Evolutionary conservation across 2,113 vertebrate genomes (phyloP), one percentile per base, ranked within the genome.

Genomic region (Mirounga angustirostris): DNA sequence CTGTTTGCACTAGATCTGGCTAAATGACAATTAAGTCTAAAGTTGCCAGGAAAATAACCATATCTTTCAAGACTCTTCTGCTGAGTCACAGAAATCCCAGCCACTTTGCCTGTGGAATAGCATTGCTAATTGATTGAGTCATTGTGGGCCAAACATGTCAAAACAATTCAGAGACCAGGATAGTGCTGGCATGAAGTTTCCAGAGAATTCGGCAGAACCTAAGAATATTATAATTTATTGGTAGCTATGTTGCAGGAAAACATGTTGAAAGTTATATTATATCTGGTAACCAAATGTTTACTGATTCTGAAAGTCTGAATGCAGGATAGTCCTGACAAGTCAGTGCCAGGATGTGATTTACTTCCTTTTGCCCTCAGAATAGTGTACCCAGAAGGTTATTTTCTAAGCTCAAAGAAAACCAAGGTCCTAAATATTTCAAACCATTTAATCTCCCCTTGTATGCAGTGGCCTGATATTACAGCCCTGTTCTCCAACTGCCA

Each of bases 161-260:
- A 65, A 98, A 91, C 96, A 95, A 63, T 97, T 97, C 96, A 90
- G 83, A 98, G 89, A 67, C 82, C 22, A 36, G 76, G 85, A 63
- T 2, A 96, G 6, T 5, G 0, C 63, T 92, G 59, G 85, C 80
- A 82, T 95, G 95, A 96, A 7, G 6, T 96, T 98, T 97, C 95
- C 85, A 69, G 24, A 63, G 87, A 81, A 90, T 36, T 71, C 63
- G 94, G 54, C 61, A 92, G 87, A 98, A 33, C 74, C 92, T 96
- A 96, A 74, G 73, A 90, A 89, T 97, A n/a, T 91, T 96, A 96
- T 59, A 46, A 92, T 90, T 10, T 96, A 89, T 92, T 92, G 76
- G 97, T 93, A 82, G 97, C 97, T 95, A 58, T 74, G n/a, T 78
- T 96, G 54, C 21, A 96, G 8, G 76, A 97, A 97, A 97, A 43